phyloP scores from a whole-genome alignment of 92 coral and sea anemone species.

The Micromussa lordhowensis region DNA sequence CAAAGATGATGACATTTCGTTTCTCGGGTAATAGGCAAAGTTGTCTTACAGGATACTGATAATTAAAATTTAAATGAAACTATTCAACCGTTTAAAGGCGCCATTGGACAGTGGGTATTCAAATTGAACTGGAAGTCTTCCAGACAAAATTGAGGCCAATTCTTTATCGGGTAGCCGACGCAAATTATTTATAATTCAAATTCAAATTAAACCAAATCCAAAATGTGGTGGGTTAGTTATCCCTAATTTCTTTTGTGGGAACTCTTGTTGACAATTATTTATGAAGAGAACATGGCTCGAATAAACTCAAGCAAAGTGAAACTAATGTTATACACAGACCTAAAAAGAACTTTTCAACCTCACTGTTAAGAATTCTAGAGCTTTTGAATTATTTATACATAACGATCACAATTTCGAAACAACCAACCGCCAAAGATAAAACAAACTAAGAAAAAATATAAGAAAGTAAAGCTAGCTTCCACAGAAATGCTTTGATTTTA shows the following conservation, averaged over 20 bases:
- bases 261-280: not conserved
- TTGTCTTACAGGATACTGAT: not conserved
- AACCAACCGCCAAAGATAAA: not conserved
- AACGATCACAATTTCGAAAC: not conserved
- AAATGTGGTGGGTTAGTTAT: not conserved
- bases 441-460: not conserved
- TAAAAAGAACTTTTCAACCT: not conserved
- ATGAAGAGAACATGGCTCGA: not conserved
- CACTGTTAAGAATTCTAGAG: not conserved
- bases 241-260: not conserved
- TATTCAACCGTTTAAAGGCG: too few relatives aligned
- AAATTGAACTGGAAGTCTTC: too few relatives aligned
- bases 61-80: not conserved
- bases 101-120: too few relatives aligned
- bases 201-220: not conserved
- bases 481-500: not conserved
- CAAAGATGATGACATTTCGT: not conserved
- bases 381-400: not conserved
- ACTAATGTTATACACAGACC: not conserved
- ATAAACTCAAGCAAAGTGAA: not conserved
- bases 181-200: not conserved
- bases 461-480: not conserved
- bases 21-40: not conserved
- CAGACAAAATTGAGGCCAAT: too few relatives aligned
- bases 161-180: too few relatives aligned